Base-by-base conservation (phyloP, 92 coral and sea anemone genomes). In the Actinostola sp. region DNA sequence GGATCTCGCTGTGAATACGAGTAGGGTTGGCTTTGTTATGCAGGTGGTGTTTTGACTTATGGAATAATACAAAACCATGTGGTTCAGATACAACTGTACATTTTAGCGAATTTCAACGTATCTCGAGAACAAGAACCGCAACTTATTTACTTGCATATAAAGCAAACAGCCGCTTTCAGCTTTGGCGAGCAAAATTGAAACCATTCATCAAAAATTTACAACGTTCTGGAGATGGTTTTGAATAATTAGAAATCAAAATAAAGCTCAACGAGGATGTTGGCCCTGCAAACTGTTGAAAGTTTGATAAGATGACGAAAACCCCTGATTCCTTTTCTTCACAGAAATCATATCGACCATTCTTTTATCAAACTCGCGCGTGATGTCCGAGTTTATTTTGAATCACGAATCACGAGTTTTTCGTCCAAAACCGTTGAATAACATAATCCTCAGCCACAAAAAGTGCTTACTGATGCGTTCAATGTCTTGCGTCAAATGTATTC, bases 1-100 rank as follows among this genome's bases (percentile, higher is more conserved):
- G 38, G 74, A 48, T 35, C 46, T 32, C 26, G 62, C 52, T 68
- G 62, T 46, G 54, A 28, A 17, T n/a, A n/a, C n/a, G n/a, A n/a
- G n/a, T 49, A 35, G 17, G 17, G 13, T 31, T 52, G 65, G 65
- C 81, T 75, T 75, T 75, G 69, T 73, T 24, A 35, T 50, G 68
- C 81, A 75, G 81, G 81, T 75, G 81, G 19, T 75, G 72, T 75
- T 75, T 13, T 75, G 81, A 75, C 81, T 75, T 64, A 12, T 21
- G 23, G 59, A 52, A 64, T 25, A 63, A 75, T 75, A 75, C 38
- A 75, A 54, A 75, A 65, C 59, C 81, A 64, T 66, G 81, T 66
- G 81, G 81, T 65, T 75, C 29, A 25, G 34, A 38, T 34, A 56
- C 65, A 20, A 61, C 29, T 71, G 66, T 71, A 58, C 66, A 71